Evolutionary conservation across 2,888 invertebrate genomes (phyloP).

Genomic region (Scaptomyza tumidula): DNA sequence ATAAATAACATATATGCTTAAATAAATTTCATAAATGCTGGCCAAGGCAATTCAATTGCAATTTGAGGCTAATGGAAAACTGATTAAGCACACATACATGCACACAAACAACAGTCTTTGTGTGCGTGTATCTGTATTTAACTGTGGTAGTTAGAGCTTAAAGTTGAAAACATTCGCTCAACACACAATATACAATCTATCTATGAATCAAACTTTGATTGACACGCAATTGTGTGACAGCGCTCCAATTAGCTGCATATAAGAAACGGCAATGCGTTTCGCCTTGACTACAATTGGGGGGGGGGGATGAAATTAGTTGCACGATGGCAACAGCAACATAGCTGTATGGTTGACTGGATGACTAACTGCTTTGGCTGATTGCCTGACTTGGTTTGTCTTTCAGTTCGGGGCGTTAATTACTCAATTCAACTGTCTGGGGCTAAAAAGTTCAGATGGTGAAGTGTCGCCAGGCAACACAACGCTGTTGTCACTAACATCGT

Average conservation of each 20-base stretch:
- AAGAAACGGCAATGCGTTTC: constrained; percentile 65
- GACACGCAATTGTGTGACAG: constrained; percentile 48
- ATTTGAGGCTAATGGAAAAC: neutral
- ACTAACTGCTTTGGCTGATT: constrained; percentile 17
- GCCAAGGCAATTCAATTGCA: neutral
- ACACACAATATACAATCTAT: neutral
- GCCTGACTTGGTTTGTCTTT: constrained; percentile 46
- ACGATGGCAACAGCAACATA: constrained; percentile 34
- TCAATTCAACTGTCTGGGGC: constrained; percentile 74
- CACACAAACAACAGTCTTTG: neutral
- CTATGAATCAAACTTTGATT: constrained; percentile 34
- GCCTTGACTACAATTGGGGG: constrained; percentile 13
- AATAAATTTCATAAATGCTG: neutral
- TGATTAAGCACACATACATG: neutral
- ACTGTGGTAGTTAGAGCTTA: neutral
- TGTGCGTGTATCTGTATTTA: neutral
- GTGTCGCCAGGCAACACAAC: constrained; percentile 48
- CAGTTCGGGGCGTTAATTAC: constrained; percentile 72
- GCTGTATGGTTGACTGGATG: constrained; percentile 16
- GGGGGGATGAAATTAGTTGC: constrained; percentile 33
- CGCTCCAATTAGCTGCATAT: constrained; percentile 72
- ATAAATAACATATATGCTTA: neutral
- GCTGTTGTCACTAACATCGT: constrained; percentile 57
- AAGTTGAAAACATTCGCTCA: neutral
- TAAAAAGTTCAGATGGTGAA: constrained; percentile 56